Conservation (phyloP, 30 jellyfish, hydroid and myxozoan genomes). For the Cassiopea xamachana region DNA sequence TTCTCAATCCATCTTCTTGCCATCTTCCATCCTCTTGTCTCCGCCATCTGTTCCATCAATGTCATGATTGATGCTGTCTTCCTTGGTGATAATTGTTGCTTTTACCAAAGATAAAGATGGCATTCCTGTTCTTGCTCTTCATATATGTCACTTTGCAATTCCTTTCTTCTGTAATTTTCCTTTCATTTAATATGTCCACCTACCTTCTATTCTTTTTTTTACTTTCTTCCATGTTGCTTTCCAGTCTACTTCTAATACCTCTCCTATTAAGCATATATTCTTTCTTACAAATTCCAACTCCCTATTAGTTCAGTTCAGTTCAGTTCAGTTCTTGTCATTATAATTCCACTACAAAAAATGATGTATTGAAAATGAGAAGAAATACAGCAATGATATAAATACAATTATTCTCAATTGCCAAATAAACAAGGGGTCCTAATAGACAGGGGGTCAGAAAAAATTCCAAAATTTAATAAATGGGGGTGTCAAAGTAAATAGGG, state of each 20-base stretch:
- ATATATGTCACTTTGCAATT: conserved; percentile 23
- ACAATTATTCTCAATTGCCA: too few relatives aligned
- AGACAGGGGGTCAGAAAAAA: too few relatives aligned
- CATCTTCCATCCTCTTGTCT: conserved; percentile 45
- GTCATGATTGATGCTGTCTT: conserved; percentile 25
- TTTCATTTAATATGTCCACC: not conserved
- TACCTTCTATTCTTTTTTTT: not conserved
- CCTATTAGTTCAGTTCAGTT: not conserved
- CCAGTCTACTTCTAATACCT: not conserved
- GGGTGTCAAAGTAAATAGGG: too few relatives aligned
- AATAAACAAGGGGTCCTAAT: too few relatives aligned
- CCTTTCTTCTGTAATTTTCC: not conserved
- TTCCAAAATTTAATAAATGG: too few relatives aligned
- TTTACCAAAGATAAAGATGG: not conserved
- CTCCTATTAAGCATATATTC: not conserved
- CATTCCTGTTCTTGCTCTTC: conserved; percentile 1
- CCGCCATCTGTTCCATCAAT: conserved; percentile 32
- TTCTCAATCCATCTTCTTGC: conserved; percentile 3
- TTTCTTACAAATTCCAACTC: not conserved
- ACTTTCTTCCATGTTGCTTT: not conserved
- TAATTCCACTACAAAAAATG: too few relatives aligned
- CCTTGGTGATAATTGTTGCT: not conserved
- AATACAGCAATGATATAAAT: too few relatives aligned
- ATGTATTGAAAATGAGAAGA: too few relatives aligned
- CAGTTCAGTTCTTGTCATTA: too few relatives aligned